Conservation (phyloP, 1,140 invertebrate species). For the Cheumatopsyche charites region DNA sequence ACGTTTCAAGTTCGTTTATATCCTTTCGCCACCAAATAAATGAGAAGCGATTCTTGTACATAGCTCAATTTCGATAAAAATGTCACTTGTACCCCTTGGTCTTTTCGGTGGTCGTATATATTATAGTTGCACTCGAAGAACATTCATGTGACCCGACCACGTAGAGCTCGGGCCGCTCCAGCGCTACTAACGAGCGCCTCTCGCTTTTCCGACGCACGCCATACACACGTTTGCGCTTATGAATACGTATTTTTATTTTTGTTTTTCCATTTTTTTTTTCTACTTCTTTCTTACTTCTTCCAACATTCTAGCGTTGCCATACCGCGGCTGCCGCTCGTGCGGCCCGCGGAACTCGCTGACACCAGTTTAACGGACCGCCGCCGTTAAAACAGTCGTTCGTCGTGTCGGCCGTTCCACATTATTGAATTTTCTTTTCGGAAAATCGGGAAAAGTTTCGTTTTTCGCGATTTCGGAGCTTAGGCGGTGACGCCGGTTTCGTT, state of each 20-base stretch:
- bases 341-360: neutral
- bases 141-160: too few relatives aligned
- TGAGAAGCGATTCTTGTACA: too few relatives aligned
- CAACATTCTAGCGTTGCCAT: too few relatives aligned
- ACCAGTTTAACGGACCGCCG: constrained; percentile 21
- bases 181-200: constrained; percentile 14
- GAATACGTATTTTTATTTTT: neutral
- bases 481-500: neutral
- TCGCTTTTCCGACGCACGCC: neutral
- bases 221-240: neutral
- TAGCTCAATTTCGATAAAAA: too few relatives aligned
- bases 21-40: too few relatives aligned
- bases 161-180: neutral
- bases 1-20: too few relatives aligned
- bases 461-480: neutral
- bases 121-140: too few relatives aligned
- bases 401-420: neutral
- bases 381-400: constrained; percentile 18
- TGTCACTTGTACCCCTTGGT: too few relatives aligned
- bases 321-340: too few relatives aligned
- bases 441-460: neutral
- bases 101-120: too few relatives aligned
- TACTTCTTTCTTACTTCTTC: neutral
- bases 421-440: neutral
- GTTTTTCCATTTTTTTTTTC: neutral